phyloP scores from a whole-genome alignment of 2,888 invertebrate species.

The Tetragnatha montana region DNA sequence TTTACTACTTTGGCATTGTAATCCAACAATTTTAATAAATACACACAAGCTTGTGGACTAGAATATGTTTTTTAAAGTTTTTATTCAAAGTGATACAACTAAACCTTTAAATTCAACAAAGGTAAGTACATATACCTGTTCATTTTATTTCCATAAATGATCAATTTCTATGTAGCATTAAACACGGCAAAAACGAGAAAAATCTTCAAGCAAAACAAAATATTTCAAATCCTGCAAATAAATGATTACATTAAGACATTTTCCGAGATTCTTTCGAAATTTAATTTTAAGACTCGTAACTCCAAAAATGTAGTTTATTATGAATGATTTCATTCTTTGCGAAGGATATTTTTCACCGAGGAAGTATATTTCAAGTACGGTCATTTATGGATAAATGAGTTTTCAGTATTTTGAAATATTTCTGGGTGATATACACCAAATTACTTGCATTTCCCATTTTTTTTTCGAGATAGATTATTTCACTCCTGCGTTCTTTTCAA shows the following conservation, averaged over 20 bases:
- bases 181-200: too few species aligned
- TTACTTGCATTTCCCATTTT: not conserved
- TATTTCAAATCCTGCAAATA: not conserved
- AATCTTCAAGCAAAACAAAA: not conserved
- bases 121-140: too few species aligned
- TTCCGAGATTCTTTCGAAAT: not conserved
- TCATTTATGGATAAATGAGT: not conserved
- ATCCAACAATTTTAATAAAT: too few species aligned
- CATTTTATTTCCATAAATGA: too few species aligned
- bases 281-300: not conserved
- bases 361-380: not conserved
- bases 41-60: too few species aligned
- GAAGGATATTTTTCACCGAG: not conserved
- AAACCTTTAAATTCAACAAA: too few species aligned
- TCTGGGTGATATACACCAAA: not conserved
- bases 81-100: too few species aligned
- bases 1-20: too few species aligned
- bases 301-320: not conserved
- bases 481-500: not conserved
- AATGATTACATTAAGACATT: not conserved
- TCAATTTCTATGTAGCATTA: too few species aligned
- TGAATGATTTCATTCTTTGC: not conserved
- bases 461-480: not conserved
- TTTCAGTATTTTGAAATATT: not conserved
- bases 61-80: too few species aligned